phyloP scores from a whole-genome alignment of 2,888 invertebrate genomes.

The Ellobium chinense region DNA sequence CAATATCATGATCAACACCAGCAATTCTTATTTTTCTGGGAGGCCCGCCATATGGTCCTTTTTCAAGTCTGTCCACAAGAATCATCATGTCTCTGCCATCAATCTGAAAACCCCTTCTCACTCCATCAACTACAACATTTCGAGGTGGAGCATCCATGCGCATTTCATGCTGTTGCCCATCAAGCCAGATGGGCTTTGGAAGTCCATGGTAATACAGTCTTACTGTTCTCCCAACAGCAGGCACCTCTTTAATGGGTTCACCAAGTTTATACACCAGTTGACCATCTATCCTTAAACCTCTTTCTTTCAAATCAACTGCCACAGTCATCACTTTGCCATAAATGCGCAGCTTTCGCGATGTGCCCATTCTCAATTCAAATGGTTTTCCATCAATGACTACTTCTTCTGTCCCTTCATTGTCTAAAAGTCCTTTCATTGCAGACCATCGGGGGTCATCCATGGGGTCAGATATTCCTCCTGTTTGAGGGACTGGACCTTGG shows the following conservation, averaged over 20 bases:
- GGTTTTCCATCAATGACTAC: constrained; percentile 72
- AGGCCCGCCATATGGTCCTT: constrained; percentile 86
- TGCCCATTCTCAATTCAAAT: constrained; percentile 68
- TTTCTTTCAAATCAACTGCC: constrained; percentile 63
- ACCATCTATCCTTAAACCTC: constrained; percentile 71
- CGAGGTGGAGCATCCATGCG: constrained; percentile 76
- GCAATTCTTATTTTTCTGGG: constrained; percentile 89
- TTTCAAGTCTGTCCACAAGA: constrained; percentile 89
- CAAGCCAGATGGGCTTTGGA: constrained; percentile 73
- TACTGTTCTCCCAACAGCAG: constrained; percentile 53
- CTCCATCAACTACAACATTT: constrained; percentile 88
- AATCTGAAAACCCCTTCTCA: constrained; percentile 89
- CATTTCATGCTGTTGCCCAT: constrained; percentile 72
- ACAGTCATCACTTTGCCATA: constrained; percentile 56
- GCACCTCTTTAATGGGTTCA: constrained; percentile 68
- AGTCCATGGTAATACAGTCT: constrained; percentile 73
- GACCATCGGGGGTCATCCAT: constrained; percentile 65
- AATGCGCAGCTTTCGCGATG: constrained; percentile 49
- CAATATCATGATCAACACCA: constrained; percentile 87
- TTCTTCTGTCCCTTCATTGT: constrained; percentile 66
- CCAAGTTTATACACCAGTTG: constrained; percentile 70
- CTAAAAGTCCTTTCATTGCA: constrained; percentile 59
- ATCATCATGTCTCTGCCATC: constrained; percentile 89
- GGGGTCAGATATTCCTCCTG: constrained; percentile 32
- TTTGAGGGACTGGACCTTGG: constrained; percentile 5